Percentiles rank a stretch among this genome's conserved stretches.
Evolutionary conservation across 1,140 invertebrate species (phyloP).

Genomic region (Leptoteleia sp.): DNA sequence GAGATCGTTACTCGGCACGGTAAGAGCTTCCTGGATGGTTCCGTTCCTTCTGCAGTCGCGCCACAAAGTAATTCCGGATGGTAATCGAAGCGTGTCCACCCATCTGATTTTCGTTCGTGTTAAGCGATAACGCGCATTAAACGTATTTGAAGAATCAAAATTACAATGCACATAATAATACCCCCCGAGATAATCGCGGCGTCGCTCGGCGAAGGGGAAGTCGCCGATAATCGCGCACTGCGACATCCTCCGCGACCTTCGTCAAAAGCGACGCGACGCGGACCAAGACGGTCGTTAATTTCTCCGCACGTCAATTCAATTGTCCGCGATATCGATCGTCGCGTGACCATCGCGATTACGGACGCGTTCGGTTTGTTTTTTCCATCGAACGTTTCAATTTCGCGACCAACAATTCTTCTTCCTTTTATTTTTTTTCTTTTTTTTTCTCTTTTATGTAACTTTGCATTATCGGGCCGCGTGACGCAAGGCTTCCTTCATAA

Average conservation of each 20-base stretch:
- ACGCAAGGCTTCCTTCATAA: slow-evolving; percentile 26
- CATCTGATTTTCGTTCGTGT: slow-evolving; percentile 54
- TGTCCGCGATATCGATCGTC: slow-evolving; percentile 51
- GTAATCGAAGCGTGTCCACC: slow-evolving; percentile 68
- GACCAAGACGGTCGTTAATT: slow-evolving; percentile 30
- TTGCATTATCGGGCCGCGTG: not conserved
- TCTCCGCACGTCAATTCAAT: slow-evolving; percentile 42
- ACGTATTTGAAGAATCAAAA: slow-evolving; percentile 55
- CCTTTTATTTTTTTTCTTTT: no score
- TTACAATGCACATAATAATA: slow-evolving; percentile 49
- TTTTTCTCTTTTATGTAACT: slow-evolving; percentile 27
- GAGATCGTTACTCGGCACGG: slow-evolving; percentile 76
- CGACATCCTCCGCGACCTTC: slow-evolving; percentile 45
- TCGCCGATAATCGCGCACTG: slow-evolving; percentile 6
- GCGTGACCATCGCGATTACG: slow-evolving; percentile 49
- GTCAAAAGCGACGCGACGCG: slow-evolving; percentile 26
- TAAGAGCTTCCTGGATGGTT: slow-evolving; percentile 78
- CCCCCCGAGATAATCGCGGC: slow-evolving; percentile 11
- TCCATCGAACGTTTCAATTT: slow-evolving; percentile 21
- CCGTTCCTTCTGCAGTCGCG: slow-evolving; percentile 59
- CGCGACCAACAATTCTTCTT: no score
- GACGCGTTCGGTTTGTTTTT: not conserved
- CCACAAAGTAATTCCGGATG: slow-evolving; percentile 66
- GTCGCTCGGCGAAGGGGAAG: slow-evolving; percentile 20
- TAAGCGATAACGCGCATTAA: slow-evolving; percentile 54